Conservation (phyloP, 2,888 invertebrate species). For the Sesia apiformis region DNA sequence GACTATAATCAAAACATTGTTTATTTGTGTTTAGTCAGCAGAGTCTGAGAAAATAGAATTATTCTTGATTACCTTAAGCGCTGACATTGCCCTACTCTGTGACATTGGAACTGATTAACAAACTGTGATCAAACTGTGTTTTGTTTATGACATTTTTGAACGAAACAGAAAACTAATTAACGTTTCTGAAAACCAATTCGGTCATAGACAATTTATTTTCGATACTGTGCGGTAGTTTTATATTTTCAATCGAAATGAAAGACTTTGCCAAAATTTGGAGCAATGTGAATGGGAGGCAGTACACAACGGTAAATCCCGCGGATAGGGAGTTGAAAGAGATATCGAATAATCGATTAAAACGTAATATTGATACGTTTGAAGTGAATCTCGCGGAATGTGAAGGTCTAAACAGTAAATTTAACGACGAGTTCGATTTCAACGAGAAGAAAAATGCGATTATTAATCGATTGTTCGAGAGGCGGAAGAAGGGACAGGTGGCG, state of each 20-base stretch:
- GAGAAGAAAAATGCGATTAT: conserved; percentile 53
- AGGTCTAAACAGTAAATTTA: conserved; percentile 43
- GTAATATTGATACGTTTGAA: conserved; percentile 45
- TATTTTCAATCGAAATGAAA: conserved; percentile 61
- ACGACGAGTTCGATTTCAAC: conserved; percentile 47
- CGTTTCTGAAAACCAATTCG: background rate
- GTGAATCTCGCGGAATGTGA: conserved; percentile 53
- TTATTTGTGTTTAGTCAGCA: too few species aligned
- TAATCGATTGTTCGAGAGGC: conserved; percentile 48
- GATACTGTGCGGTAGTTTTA: background rate
- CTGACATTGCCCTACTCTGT: background rate
- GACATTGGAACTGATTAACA: background rate
- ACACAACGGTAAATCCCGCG: conserved; percentile 66
- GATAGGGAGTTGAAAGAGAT: conserved; percentile 48
- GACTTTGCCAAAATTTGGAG: conserved; percentile 77
- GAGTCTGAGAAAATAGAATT: too few species aligned
- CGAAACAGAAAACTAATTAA: background rate
- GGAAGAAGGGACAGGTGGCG: conserved; percentile 38
- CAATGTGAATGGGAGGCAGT: conserved; percentile 65
- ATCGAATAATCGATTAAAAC: conserved; percentile 37
- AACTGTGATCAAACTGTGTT: background rate
- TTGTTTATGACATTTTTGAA: background rate
- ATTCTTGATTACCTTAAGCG: background rate
- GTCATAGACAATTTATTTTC: background rate
- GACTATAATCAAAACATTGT: too few species aligned